These are phyloP conservation scores for Watsonalla binaria DNA, from an alignment of 2,888 invertebrate species.

Conservation along the genomic window DNA sequence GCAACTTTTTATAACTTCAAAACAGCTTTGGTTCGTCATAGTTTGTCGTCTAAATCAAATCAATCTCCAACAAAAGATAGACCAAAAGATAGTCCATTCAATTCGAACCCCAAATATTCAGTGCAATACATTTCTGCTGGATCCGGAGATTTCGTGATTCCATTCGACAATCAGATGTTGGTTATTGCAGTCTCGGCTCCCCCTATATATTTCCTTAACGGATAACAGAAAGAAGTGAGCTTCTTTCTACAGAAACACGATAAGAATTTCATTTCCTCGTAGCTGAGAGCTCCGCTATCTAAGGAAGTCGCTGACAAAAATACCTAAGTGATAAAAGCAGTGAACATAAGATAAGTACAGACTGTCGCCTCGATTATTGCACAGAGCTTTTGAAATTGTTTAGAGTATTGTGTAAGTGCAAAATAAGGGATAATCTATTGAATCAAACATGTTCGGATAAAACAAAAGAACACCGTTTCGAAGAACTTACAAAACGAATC, in stretches of 20 bases:
- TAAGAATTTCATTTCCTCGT: slow-evolving; percentile 79
- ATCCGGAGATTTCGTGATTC: slow-evolving; percentile 56
- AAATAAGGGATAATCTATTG: slow-evolving; percentile 21
- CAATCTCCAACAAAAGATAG: not conserved
- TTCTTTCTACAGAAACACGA: slow-evolving; percentile 69
- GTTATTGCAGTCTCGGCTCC: slow-evolving; percentile 54
- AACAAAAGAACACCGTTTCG: slow-evolving; percentile 46
- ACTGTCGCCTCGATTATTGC: slow-evolving; percentile 50
- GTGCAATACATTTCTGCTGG: slow-evolving; percentile 38
- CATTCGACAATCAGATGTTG: slow-evolving; percentile 65
- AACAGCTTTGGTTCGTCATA: not conserved
- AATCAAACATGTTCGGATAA: slow-evolving; percentile 11
- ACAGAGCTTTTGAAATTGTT: slow-evolving; percentile 26
- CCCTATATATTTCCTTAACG: slow-evolving; percentile 69
- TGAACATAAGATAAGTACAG: slow-evolving; percentile 32
- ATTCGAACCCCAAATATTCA: slow-evolving; percentile 30
- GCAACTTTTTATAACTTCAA: no score
- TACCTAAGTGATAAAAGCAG: slow-evolving; percentile 72
- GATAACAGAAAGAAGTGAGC: slow-evolving; percentile 72
- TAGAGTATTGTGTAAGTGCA: slow-evolving; percentile 9
- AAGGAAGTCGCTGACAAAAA: slow-evolving; percentile 74
- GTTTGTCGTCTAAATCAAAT: not conserved
- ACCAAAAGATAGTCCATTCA: slow-evolving; percentile 18
- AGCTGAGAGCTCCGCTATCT: slow-evolving; percentile 65
- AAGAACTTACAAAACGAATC: slow-evolving; percentile 55